Evolutionary conservation across 2,888 invertebrate species (phyloP), one percentile per base, ranked within the genome.

Genomic region (Cylloceria caligata): DNA sequence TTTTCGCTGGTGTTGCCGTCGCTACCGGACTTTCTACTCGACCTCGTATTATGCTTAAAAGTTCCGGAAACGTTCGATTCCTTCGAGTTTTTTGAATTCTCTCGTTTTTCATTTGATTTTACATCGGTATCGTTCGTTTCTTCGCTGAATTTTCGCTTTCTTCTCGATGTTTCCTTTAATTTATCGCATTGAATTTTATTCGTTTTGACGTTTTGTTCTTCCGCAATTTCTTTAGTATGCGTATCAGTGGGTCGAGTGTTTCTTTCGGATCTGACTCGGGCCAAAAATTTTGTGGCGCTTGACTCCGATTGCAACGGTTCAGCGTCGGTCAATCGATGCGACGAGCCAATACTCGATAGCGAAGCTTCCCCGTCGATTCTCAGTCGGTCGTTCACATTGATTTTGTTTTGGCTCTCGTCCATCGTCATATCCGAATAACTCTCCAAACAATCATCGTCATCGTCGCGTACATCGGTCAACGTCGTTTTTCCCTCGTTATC

Each of bases 351-450:
- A 42, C 27, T 49, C 57, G 67, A 57, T 52, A 27, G 76, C 36
- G 64, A 64, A 30, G 34, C 34, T 16, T 75, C 75, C 39, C 9
- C 52, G 72, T 68, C 76, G 62, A 68, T 68, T 72, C 72, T 62
- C 68, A 72, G 65, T 72, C 76, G 81, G 60, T 81, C 76, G 45
- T 81, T 76, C 49, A 72, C 80, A 60, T 76, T 39, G 36, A 74
- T 19, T 64, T 65, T 71, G 39, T 80, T 71, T 76, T 69, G 47
- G 68, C 81, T 81, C 60, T 60, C 60, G 72, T 73, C 78, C 80
- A 55, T 71, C 60, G 11, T 83, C 85, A 73, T 75, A 74, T 47
- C 64, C 81, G 73, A 60, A 74, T 62, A 67, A 62, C 69, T 83
- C 62, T 76, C 19, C 84, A 77, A 36, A 65, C 3, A 19, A 19